Conservation (phyloP, 2,113 vertebrate genomes). For the Hassar affinis region DNA sequence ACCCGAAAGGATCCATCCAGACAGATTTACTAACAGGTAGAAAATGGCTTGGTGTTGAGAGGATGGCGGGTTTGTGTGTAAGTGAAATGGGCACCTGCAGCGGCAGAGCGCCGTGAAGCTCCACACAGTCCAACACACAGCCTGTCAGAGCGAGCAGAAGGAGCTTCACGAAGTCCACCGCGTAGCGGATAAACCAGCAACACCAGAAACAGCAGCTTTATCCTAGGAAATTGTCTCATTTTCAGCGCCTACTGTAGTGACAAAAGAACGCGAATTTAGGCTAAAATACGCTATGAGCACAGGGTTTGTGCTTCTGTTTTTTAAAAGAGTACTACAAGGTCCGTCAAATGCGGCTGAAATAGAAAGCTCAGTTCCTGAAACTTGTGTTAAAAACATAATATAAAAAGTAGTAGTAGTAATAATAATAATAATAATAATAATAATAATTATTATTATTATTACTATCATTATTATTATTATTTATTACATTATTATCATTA, state of each 20-base stretch:
- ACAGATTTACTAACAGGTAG: not conserved
- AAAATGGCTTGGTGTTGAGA: slow-evolving; percentile 17
- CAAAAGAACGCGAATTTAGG: not conserved
- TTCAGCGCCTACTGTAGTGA: too few relatives aligned
- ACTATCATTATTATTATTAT: too few relatives aligned
- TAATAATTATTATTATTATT: too few relatives aligned
- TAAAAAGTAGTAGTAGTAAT: not conserved
- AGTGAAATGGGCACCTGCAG: slow-evolving; percentile 16
- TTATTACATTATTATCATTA: too few relatives aligned
- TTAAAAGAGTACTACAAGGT: not conserved
- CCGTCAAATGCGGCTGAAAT: not conserved
- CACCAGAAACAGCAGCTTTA: not conserved
- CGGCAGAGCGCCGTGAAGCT: not conserved
- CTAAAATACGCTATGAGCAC: not conserved
- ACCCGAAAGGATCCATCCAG: not conserved
- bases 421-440: not conserved
- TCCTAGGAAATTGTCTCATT: not conserved
- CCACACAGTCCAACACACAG: not conserved
- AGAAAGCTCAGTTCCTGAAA: not conserved
- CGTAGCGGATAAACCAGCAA: not conserved
- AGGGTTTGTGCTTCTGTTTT: not conserved
- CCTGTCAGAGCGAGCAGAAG: not conserved
- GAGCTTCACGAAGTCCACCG: not conserved
- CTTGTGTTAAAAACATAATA: not conserved
- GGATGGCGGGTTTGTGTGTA: slow-evolving; percentile 4